Percentiles rank a stretch among this genome's conserved stretches.
Evolutionary conservation across 2,888 invertebrate species (phyloP).

Genomic region (Macrophya annulata): DNA sequence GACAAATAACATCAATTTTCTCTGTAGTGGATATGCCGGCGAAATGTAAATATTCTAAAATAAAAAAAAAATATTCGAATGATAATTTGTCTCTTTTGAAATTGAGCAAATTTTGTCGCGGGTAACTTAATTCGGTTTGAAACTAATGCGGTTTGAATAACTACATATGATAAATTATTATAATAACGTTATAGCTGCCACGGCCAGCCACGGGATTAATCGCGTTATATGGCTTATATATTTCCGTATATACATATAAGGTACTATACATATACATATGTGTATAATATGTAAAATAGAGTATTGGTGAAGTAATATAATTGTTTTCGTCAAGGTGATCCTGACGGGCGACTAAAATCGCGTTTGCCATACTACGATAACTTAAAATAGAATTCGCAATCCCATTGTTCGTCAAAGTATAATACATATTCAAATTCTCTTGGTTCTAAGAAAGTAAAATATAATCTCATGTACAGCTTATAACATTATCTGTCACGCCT

Average conservation of each 20-base stretch:
- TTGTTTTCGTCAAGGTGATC: constrained; percentile 43
- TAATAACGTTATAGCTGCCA: neutral
- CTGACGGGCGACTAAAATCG: constrained; percentile 15
- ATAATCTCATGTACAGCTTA: constrained; percentile 17
- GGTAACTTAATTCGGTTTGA: neutral
- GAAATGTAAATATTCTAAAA: neutral
- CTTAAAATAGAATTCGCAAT: constrained; percentile 23
- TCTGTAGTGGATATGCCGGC: neutral
- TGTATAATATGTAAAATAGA: neutral
- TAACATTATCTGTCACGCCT: constrained; percentile 9
- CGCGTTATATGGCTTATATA: constrained; percentile 23
- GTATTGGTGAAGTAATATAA: constrained; percentile 13
- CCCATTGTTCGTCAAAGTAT: constrained; percentile 28
- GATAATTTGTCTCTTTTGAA: neutral
- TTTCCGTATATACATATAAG: neutral
- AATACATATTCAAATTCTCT: constrained; percentile 35
- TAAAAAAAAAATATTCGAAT: neutral
- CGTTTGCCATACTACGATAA: constrained; percentile 3
- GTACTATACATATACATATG: neutral
- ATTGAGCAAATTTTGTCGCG: neutral
- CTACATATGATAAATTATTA: neutral
- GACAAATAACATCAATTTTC: constrained; percentile 2
- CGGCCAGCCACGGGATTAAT: neutral
- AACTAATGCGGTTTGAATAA: neutral
- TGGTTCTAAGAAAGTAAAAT: constrained; percentile 28